Conservation (phyloP, 1,140 invertebrate species). For the Lucilia cuprina region DNA sequence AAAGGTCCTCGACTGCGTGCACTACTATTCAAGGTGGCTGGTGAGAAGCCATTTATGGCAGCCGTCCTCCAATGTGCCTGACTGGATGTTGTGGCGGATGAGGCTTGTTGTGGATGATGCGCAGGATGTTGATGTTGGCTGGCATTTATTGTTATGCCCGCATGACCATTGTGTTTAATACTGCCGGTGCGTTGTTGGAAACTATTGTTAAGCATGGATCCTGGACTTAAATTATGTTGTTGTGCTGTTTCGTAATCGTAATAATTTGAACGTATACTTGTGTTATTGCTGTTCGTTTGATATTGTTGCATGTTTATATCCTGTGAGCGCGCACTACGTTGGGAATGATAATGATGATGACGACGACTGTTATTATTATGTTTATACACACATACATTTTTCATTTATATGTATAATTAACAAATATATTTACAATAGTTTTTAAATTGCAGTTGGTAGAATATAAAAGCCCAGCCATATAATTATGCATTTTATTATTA, state of each 20-base stretch:
- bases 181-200: slow-evolving; percentile 46
- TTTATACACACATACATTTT: neutral
- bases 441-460: neutral
- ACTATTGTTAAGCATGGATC: slow-evolving; percentile 39
- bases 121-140: slow-evolving; percentile 42
- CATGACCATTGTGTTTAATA: slow-evolving; percentile 58
- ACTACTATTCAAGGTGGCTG: slow-evolving; percentile 54
- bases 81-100: slow-evolving; percentile 33
- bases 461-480: neutral
- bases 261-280: slow-evolving; percentile 71
- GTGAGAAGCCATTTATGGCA: slow-evolving; percentile 54
- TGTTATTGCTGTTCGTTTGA: slow-evolving; percentile 24
- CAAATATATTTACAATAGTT: neutral
- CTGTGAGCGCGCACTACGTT: slow-evolving; percentile 72
- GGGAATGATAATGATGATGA: slow-evolving; percentile 79
- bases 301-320: slow-evolving; percentile 59
- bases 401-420: neutral
- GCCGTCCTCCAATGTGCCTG: slow-evolving; percentile 56
- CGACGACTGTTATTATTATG: slow-evolving; percentile 66
- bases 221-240: slow-evolving; percentile 64
- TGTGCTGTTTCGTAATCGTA: slow-evolving; percentile 84
- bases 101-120: slow-evolving; percentile 44
- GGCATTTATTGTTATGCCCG: slow-evolving; percentile 53
- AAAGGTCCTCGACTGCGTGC: slow-evolving; percentile 66
- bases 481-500: neutral